These are phyloP conservation scores for Streblospio benedicti DNA, from an alignment of 1,140 invertebrate genomes.

Conservation along the genomic window DNA sequence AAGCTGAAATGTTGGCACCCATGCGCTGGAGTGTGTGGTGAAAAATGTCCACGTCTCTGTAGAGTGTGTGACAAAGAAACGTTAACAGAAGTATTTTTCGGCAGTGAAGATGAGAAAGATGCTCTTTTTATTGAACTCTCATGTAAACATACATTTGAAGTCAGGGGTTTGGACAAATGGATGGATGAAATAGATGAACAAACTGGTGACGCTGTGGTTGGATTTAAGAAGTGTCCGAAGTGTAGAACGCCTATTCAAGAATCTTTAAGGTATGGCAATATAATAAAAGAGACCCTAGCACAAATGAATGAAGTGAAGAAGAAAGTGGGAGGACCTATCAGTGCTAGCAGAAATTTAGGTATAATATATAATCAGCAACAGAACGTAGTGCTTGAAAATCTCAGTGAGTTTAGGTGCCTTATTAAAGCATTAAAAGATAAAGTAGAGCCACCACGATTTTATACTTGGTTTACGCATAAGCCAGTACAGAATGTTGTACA, in stretches of 20 bases:
- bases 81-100: constrained; percentile 53
- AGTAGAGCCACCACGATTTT: too few relatives aligned
- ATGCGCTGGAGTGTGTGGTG: constrained; percentile 57
- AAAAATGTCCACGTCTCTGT: constrained; percentile 52
- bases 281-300: constrained; percentile 51
- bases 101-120: constrained; percentile 42
- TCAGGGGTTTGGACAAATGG: constrained; percentile 52
- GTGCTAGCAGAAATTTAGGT: too few relatives aligned
- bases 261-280: constrained; percentile 55
- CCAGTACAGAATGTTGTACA: too few relatives aligned
- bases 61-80: constrained; percentile 46
- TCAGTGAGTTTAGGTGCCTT: too few relatives aligned
- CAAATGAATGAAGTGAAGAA: constrained; percentile 58
- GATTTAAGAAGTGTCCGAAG: constrained; percentile 55
- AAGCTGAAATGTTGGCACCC: constrained; percentile 54
- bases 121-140: constrained; percentile 54
- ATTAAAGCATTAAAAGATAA: too few relatives aligned
- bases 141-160: constrained; percentile 58
- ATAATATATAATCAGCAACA: too few relatives aligned
- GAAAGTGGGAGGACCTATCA: too few relatives aligned
- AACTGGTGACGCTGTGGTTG: constrained; percentile 34
- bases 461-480: too few relatives aligned
- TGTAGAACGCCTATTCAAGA: constrained; percentile 58
- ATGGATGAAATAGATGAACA: constrained; percentile 37
- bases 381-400: too few relatives aligned